Base-by-base conservation (phyloP, 1,140 invertebrate genomes). In the Platorchestia sp. region DNA sequence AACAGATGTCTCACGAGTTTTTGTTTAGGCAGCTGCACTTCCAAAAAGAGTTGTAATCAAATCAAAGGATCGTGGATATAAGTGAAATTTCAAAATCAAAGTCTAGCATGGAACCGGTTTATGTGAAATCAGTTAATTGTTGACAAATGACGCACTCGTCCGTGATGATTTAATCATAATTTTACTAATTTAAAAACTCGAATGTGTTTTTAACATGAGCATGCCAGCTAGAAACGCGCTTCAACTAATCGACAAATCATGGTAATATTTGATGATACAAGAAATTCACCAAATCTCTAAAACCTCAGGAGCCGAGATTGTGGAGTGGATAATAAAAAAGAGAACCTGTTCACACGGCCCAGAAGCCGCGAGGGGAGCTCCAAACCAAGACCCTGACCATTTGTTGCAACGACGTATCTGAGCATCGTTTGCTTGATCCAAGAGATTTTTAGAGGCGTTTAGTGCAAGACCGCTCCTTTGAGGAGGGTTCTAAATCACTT, bases 401-500 rank as follows among this genome's bases (percentile, higher is more conserved):
- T 75, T 75, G 59, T 75, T 75, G 59, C 3, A 10, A 36, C 59
- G 59, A 75, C 36, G 36, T 75, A 75, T 75, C 10, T 75, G 59
- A 75, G 59, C 59, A 75, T 75, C 59, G 59, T 75, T 75, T 75
- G 59, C 14, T 75, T 75, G 59, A 75, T 75, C 59, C 59, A 75
- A 75, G 59, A 75, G 59, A 75, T 75, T 75, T 75, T 75, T 75
- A 75, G 59, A 75, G 59, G 59, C 59, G 59, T 75, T 75, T 75
- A 75, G 59, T 27, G 59, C 59, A 75, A 10, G 59, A 75, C 10
- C 14, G 59, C 59, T 75, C 59, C 27, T 75, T 75, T 75, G 59
- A 89, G 41, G 41, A 89, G 43, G 14, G 36, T 41, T 5, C 87
- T 89, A 44, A 89, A 89, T 89, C 87, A 89, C 87, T 89, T 89